phyloP scores from a whole-genome alignment of 30 jellyfish, hydroid and myxozoan species.

The Rhopilema esculentum region DNA sequence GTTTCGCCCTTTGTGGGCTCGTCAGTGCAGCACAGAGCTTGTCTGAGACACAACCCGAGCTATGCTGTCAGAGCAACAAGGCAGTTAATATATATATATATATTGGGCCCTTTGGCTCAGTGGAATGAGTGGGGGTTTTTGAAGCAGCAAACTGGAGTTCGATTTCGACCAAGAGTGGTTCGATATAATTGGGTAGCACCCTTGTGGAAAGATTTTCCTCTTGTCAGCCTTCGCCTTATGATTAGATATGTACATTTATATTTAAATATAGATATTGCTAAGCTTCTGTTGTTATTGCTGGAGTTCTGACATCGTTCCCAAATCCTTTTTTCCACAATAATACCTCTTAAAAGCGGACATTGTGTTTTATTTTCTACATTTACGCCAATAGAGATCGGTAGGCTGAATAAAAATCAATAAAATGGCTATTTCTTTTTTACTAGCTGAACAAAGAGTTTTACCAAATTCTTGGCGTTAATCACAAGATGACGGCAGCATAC shows the following conservation, averaged over 20 bases:
- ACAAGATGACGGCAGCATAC: not conserved
- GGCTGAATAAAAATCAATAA: not conserved
- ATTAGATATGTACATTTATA: not conserved
- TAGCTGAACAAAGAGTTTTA: not conserved
- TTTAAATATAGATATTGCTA: not conserved
- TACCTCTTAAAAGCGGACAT: not conserved
- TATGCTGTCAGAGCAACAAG: no score
- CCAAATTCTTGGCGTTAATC: not conserved
- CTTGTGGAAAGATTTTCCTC: not conserved
- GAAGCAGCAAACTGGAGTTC: not conserved
- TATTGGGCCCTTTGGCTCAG: not conserved
- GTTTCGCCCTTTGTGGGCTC: no score
- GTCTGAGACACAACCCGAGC: no score
- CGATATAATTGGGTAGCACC: not conserved
- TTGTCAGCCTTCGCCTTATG: not conserved
- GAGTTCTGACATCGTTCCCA: not conserved
- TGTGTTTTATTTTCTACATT: not conserved
- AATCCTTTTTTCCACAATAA: not conserved
- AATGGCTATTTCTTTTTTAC: not conserved
- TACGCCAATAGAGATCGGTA: not conserved
- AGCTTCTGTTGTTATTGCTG: not conserved
- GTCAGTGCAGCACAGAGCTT: no score
- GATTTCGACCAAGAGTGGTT: not conserved
- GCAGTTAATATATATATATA: no score
- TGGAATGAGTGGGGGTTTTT: not conserved